Percentiles rank a stretch among this genome's conserved stretches.
Conservation (phyloP, 2,797 vertebrate species). For the Poeciliopsis gracilis region DNA sequence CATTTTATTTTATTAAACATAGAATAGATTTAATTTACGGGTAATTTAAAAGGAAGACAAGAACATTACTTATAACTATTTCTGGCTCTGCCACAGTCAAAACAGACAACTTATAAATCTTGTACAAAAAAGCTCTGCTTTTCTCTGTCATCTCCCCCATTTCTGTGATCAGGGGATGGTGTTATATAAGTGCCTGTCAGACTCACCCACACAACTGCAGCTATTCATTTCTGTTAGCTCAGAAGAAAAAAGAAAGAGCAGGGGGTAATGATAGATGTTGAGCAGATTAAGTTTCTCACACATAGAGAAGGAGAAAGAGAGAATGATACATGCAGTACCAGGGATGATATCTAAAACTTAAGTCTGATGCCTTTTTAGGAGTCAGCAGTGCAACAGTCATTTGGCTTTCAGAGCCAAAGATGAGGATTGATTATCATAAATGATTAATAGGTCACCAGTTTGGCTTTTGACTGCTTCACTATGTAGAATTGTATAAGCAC, state of each 20-base stretch:
- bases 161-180: constrained; percentile 60
- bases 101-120: not conserved
- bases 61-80: not conserved
- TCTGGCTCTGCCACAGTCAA: not conserved
- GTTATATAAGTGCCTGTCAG: constrained; percentile 62
- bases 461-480: constrained; percentile 48
- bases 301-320: constrained; percentile 16
- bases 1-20: not conserved
- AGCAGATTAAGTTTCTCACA: constrained; percentile 35
- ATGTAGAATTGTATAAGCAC: constrained; percentile 31
- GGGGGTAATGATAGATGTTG: constrained; percentile 42
- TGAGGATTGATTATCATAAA: constrained; percentile 50
- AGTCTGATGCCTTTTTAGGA: constrained; percentile 52
- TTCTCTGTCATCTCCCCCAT: constrained; percentile 26
- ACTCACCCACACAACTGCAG: constrained; percentile 65
- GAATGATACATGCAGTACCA: constrained; percentile 21
- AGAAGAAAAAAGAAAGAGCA: constrained; percentile 27
- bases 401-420: constrained; percentile 17
- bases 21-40: not conserved
- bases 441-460: constrained; percentile 61
- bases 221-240: constrained; percentile 49
- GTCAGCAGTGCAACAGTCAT: constrained; percentile 19
- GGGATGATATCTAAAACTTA: constrained; percentile 42
- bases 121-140: not conserved
- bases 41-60: not conserved